Evolutionary conservation across 2,888 invertebrate genomes (phyloP), one percentile per base, ranked within the genome.

Genomic region (Byasa hedistus): DNA sequence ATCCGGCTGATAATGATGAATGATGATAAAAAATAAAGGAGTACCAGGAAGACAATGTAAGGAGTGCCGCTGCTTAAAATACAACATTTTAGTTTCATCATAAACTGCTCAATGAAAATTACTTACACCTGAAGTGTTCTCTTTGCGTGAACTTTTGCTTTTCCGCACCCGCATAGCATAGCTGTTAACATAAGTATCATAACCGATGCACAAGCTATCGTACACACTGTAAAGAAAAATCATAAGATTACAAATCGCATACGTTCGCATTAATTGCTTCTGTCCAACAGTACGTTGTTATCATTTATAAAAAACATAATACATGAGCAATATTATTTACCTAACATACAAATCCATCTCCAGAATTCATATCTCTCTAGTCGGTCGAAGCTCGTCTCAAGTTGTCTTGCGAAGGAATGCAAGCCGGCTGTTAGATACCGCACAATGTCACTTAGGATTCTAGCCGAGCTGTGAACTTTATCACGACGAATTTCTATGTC

Each of bases 341-440:
- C 93, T 71, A 95, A 79, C 79, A 94, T 93, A 55, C 92, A 75
- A 57, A 92, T 83, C 95, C 95, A 95, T 72, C 95, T 89, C 89
- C 92, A 93, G 73, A 93, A 87, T 76, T 95, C 95, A 76, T 94
- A 92, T 65, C 85, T 85, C 71, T 92, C 92, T 57, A 94, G 73
- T 77, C 90, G 83, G 74, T 92, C 84, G 72, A 92, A 77, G 69
- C 92, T 80, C 44, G 84, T 69, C 70, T 90, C 87, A 24, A 91
- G 75, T 69, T 85, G 85, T 66, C 87, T 81, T 23, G 89, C 82
- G 21, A 87, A 78, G 66, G 82, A 83, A 64, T 91, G 87, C 63
- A 92, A 74, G 1, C 85, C 82, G 1, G 86, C 78, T 64, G 89
- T 90, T 19, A 94, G 84, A 75, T 94, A 93, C 64, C 93, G 92